These are phyloP conservation scores for Noctilio leporinus DNA, from an alignment of 2,113 vertebrate genomes.

Conservation along the genomic window DNA sequence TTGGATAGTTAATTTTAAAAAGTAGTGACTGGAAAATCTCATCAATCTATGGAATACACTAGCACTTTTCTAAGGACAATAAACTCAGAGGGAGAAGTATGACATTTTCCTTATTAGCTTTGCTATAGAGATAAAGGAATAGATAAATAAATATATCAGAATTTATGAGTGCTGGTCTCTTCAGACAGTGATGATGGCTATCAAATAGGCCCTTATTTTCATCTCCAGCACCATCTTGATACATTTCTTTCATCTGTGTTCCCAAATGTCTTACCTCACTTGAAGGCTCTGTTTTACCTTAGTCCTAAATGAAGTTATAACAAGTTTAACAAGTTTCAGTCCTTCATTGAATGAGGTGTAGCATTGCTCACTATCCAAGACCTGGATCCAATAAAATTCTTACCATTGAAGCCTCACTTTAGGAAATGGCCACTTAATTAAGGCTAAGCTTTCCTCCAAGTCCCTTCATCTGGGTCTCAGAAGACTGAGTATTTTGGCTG, in stretches of 20 bases:
- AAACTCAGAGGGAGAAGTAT: not conserved
- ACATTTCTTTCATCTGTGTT: not conserved
- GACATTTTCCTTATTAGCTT: not conserved
- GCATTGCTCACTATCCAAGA: not conserved
- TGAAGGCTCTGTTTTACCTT: not conserved
- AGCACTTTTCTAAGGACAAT: not conserved
- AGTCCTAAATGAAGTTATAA: not conserved
- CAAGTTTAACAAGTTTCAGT: not conserved
- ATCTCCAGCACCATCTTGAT: not conserved
- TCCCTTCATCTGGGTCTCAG: not conserved
- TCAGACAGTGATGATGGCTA: not conserved
- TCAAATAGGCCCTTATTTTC: not conserved
- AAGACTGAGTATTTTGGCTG: not conserved
- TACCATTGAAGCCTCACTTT: not conserved
- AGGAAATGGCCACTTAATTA: not conserved
- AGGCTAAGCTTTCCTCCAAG: not conserved
- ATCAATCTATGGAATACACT: not conserved
- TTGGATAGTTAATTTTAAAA: constrained; percentile 48
- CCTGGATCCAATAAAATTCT: not conserved
- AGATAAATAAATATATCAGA: not conserved
- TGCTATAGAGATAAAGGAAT: not conserved
- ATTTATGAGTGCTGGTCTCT: not conserved
- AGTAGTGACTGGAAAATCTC: not conserved
- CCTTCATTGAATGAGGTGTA: not conserved
- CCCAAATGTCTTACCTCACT: not conserved